Evolutionary conservation across 1,140 invertebrate species (phyloP), one percentile per base, ranked within the genome.

Genomic region (Araneus ventricosus): DNA sequence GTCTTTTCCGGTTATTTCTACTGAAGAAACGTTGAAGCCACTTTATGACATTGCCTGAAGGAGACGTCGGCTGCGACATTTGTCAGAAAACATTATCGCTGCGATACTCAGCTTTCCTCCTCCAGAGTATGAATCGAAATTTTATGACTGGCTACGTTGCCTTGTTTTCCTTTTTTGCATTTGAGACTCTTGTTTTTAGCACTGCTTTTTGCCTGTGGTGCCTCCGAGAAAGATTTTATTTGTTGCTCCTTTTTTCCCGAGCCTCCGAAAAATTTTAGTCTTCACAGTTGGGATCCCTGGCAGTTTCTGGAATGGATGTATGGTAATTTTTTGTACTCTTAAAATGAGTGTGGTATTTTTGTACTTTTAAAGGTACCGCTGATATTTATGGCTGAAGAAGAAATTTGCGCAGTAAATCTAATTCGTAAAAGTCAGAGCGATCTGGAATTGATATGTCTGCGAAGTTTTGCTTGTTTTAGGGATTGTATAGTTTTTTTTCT

Each of bases 1-100:
- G 34, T 75, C 70, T 75, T 75, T 75, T 75, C 70, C 70, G 70
- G 70, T 75, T 75, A 75, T 75, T 75, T 75, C 70, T 34, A 75
- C 70, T 75, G 70, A 34, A 30, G 34, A 75, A 75, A 37, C 70
- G 70, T 75, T 75, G 70, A 75, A 75, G 70, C 70, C 70, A 75
- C 70, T 75, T 75, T 75, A 75, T 75, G 70, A 75, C 70, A 75
- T 37, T 75, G 70, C 70, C 70, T 75, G 30, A 75, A 75, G 70
- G 70, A 75, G 70, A 75, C n/a, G 63, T 67, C 63, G 63, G 63
- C 63, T 67, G 63, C 70, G 70, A 75, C 70, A 75, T 75, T 75
- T 75, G 70, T 75, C 70, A 75, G 70, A 75, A 75, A 75, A 75
- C 70, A 75, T 75, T 75, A 75, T 75, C 70, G 70, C 70, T 37